These are phyloP conservation scores for Diadumene lineata DNA, from an alignment of 92 coral and sea anemone species.

Conservation along the genomic window DNA sequence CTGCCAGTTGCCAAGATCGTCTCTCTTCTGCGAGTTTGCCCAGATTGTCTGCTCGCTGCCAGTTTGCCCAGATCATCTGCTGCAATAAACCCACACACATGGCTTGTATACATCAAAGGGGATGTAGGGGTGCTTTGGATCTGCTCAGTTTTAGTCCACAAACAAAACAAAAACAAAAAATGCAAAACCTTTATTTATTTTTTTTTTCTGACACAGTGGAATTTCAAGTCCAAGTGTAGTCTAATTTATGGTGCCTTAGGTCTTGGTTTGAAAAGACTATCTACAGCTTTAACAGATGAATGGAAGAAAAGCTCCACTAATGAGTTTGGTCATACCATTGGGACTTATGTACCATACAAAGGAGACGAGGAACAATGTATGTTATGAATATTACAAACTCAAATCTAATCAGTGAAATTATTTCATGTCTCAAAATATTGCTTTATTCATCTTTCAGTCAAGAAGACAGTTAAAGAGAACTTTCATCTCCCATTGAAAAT, in stretches of 20 bases:
- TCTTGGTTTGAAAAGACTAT: conserved; percentile 58
- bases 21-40: no score
- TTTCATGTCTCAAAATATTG: no score
- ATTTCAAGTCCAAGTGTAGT: conserved; percentile 43
- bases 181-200: no score
- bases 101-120: no score
- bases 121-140: no score
- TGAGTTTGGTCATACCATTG: conserved; percentile 34
- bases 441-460: conserved; percentile 27
- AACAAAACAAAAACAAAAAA: no score
- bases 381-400: conserved; percentile 11
- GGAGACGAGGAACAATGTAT: conserved; percentile 67
- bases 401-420: no score
- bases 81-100: no score
- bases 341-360: conserved; percentile 79
- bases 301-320: conserved; percentile 33
- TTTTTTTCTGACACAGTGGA: conserved; percentile 71
- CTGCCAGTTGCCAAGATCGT: neutral
- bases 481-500: conserved; percentile 36
- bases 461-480: conserved; percentile 36
- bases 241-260: conserved; percentile 66
- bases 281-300: conserved; percentile 40
- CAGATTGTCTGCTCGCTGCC: no score
- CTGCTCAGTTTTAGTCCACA: no score
- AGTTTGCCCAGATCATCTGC: no score